Evolutionary conservation across 2,113 vertebrate species (phyloP).

Genomic region (Centropus unirufus): DNA sequence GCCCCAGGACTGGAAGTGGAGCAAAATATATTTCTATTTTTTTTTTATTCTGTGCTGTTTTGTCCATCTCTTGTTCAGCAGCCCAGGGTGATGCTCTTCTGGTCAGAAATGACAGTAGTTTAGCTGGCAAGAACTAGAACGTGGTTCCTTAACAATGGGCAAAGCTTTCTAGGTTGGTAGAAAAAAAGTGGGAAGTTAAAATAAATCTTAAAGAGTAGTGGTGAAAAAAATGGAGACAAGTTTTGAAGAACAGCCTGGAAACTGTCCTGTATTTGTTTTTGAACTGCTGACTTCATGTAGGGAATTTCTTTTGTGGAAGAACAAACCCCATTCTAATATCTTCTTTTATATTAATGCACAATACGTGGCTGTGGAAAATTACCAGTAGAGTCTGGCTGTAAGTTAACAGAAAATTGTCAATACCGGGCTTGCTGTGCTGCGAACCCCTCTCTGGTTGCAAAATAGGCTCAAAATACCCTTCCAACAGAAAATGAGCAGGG

Average conservation of each 20-base stretch:
- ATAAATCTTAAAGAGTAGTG: background rate
- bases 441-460: too few relatives aligned
- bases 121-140: background rate
- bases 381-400: too few relatives aligned
- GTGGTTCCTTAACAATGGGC: background rate
- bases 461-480: too few relatives aligned
- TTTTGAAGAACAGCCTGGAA: slow-evolving; percentile 17
- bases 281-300: background rate
- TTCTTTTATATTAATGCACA: too few relatives aligned
- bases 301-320: too few relatives aligned
- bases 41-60: background rate
- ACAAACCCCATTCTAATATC: too few relatives aligned
- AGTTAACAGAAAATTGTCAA: too few relatives aligned
- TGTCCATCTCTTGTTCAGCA: background rate
- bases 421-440: too few relatives aligned
- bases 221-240: background rate
- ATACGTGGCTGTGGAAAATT: too few relatives aligned
- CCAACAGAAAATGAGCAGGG: too few relatives aligned
- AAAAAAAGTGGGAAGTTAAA: background rate
- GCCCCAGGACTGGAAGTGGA: background rate
- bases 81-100: background rate
- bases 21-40: background rate
- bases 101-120: background rate
- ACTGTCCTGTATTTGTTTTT: background rate
- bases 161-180: background rate